These are phyloP conservation scores for Morone saxatilis DNA, from an alignment of 2,113 vertebrate species.

Conservation along the genomic window DNA sequence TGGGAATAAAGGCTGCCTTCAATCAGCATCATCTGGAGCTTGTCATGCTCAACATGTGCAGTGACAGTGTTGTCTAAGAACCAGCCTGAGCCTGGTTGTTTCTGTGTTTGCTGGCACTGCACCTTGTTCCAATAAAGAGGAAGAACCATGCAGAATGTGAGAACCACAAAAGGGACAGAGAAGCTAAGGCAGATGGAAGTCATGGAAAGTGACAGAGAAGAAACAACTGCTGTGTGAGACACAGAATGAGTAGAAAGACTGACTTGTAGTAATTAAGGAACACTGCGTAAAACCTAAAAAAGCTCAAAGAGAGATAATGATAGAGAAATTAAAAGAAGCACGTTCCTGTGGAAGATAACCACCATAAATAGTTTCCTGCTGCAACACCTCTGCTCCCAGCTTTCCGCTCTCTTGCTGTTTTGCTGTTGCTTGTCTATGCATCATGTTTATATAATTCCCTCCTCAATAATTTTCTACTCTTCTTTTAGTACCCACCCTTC, in stretches of 20 bases:
- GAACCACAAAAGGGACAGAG: conserved; percentile 23
- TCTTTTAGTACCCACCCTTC: not conserved
- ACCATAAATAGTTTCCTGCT: not conserved
- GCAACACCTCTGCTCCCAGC: not conserved
- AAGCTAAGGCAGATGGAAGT: not conserved
- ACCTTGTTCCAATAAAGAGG: conserved; percentile 45
- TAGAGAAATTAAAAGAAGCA: not conserved
- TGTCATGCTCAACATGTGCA: conserved; percentile 42
- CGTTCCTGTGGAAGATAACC: not conserved
- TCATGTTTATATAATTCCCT: conserved; percentile 1
- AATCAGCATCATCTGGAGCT: conserved; percentile 55
- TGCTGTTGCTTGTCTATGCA: not conserved
- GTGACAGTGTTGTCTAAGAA: conserved; percentile 40
- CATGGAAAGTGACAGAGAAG: conserved; percentile 26
- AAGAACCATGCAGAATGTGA: conserved; percentile 26
- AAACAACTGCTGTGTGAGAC: conserved; percentile 5
- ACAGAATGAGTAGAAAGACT: not conserved
- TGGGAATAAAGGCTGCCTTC: conserved; percentile 40
- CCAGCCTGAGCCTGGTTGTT: conserved; percentile 12
- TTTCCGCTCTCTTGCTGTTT: not conserved
- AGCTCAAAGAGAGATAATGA: not conserved
- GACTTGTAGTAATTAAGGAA: not conserved
- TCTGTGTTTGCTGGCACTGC: conserved; percentile 33
- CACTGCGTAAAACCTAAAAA: not conserved
- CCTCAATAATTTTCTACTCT: not conserved